Evolutionary conservation across 2,888 invertebrate species (phyloP), one percentile per base, ranked within the genome.

Genomic region (Salpingus planirostris): DNA sequence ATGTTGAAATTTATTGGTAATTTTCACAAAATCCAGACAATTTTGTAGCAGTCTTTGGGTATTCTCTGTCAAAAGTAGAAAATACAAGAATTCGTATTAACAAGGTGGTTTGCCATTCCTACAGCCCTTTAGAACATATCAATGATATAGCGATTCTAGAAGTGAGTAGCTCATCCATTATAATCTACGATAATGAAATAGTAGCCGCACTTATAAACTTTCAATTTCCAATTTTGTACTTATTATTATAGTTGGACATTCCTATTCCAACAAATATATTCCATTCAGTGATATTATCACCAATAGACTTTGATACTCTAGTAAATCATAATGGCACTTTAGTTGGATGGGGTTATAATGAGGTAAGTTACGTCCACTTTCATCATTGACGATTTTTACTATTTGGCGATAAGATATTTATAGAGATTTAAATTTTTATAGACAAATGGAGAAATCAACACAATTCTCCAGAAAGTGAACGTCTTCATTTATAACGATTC

Each of bases 401-500:
- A 18, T 18, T 18, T 18, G 8, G 18, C 5, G 8, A 18, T 18
- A 18, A 8, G 18, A 18, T 6, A 23, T 7, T 5, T 23, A 23
- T 5, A 5, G 5, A 23, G 4, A 10, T 10, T 23, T 5, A 10
- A 10, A 5, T 8, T 10, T 23, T 23, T 10, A 7, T 10, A 23
- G 23, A 11, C 23, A 8, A 13, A 24, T n/a, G 29, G 33, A 11
- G 12, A 8, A n/a, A n/a, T 18, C 2, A 8, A 29, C 4, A 15
- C 24, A n/a, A n/a, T 21, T 8, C 13, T 34, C 11, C 13, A 4
- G 18, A 24, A 34, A 25, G 25, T 34, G 10, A 12, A n/a, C 7
- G 31, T 36, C 2, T 10, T 36, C 2, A 27, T 24, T 7, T 36
- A 36, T 18, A 28, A 32, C 15, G 36, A 36, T 11, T 11, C 14